These are phyloP conservation scores for Sphaerodactylus townsendi DNA, from an alignment of 2,113 vertebrate genomes.

Conservation along the genomic window DNA sequence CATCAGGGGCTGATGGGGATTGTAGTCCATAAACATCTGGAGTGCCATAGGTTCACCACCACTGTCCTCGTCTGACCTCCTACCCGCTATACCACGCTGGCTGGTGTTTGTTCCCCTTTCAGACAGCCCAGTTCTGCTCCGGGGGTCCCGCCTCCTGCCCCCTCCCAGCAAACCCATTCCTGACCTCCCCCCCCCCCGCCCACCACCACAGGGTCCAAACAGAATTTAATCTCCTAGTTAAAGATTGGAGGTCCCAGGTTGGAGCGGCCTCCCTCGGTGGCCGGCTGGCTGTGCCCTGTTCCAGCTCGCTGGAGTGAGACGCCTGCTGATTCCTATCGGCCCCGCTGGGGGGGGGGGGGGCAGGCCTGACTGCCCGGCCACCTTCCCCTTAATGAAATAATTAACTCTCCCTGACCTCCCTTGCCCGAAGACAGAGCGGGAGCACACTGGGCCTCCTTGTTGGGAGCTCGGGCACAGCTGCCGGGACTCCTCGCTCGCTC, in stretches of 20 bases:
- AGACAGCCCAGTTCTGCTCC: background rate
- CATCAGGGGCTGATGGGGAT: no score
- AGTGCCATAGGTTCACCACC: no score
- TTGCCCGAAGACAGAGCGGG: background rate
- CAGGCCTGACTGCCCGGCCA: background rate
- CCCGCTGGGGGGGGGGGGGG: background rate
- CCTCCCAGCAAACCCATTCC: background rate
- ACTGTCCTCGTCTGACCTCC: no score
- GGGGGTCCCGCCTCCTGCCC: background rate
- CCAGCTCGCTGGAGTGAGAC: background rate
- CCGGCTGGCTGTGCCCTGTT: background rate
- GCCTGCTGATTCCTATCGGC: slow-evolving; percentile 2
- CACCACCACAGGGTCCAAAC: background rate
- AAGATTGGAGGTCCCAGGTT: background rate
- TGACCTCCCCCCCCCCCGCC: background rate
- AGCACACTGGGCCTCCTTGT: background rate
- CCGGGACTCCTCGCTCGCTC: no score
- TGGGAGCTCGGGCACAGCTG: background rate
- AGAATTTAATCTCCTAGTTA: slow-evolving; percentile 7
- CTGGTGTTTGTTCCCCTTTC: background rate
- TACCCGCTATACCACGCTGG: no score
- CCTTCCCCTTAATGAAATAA: slow-evolving; percentile 1
- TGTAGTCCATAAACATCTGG: no score
- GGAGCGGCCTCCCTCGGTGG: background rate
- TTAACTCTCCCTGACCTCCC: background rate